These are phyloP conservation scores for Acanthosepion esculentum DNA, from an alignment of 2,888 invertebrate genomes.

Conservation along the genomic window DNA sequence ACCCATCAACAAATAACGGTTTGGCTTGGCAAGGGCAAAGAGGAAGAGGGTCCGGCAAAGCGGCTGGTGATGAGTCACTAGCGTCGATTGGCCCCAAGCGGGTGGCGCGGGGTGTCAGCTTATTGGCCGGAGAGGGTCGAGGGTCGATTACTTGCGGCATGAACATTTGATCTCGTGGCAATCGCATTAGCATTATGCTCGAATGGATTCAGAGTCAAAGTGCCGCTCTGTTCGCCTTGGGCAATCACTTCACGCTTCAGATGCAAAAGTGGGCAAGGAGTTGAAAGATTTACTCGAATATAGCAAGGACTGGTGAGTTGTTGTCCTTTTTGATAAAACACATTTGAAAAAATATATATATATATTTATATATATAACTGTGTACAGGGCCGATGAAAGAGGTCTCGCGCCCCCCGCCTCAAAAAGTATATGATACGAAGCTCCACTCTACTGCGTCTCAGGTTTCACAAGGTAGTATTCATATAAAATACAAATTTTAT, in stretches of 20 bases:
- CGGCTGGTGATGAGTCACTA: background rate
- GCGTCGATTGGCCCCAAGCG: background rate
- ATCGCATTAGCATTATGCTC: background rate
- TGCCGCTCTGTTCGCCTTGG: background rate
- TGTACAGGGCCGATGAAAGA: too few species aligned
- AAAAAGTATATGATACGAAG: too few species aligned
- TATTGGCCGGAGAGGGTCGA: background rate
- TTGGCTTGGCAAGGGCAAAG: background rate
- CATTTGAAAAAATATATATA: too few species aligned
- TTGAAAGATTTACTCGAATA: background rate
- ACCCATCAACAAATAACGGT: background rate
- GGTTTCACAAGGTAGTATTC: too few species aligned
- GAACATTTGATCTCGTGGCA: background rate
- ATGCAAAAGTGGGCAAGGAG: background rate
- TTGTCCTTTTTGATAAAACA: background rate
- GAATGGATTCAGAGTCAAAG: background rate
- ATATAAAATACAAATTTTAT: too few species aligned
- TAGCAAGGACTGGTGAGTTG: background rate
- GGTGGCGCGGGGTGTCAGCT: background rate
- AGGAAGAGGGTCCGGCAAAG: background rate
- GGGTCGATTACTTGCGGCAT: background rate
- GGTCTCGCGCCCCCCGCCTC: too few species aligned
- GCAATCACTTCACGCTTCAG: background rate
- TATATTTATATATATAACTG: too few species aligned
- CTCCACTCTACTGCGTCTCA: too few species aligned